phyloP scores from a whole-genome alignment of 2,113 vertebrate genomes.

The Callocephalon fimbriatum region DNA sequence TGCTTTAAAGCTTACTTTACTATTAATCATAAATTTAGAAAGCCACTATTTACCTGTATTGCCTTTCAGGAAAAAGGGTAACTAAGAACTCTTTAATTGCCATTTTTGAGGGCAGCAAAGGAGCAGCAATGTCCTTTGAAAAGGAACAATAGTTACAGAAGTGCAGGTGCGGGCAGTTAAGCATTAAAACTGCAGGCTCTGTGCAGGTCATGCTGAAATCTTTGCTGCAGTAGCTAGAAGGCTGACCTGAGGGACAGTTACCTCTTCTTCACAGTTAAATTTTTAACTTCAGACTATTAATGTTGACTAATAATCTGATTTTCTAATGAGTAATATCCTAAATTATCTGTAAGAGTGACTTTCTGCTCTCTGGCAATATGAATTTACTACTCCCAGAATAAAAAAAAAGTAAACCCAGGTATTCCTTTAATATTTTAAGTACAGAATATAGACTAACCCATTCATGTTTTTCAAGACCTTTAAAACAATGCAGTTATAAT shows the following conservation, averaged over 20 bases:
- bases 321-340: not conserved
- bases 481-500: rapidly evolving
- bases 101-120: not conserved
- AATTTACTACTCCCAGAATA: not conserved
- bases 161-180: not conserved
- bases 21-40: not conserved
- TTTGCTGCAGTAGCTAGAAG: not conserved
- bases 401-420: not conserved
- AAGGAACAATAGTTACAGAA: not conserved
- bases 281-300: not conserved
- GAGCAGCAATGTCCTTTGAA: not conserved
- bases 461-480: not conserved
- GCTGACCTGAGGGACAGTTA: not conserved
- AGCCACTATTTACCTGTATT: not conserved
- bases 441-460: not conserved
- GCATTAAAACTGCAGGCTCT: not conserved
- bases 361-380: not conserved
- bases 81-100: not conserved
- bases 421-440: not conserved
- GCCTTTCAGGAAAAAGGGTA: not conserved
- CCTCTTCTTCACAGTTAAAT: not conserved
- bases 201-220: rapidly evolving
- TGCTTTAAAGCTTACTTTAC: not conserved
- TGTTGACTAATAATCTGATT: not conserved
- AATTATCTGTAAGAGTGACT: not conserved